Evolutionary conservation across 2,888 invertebrate species (phyloP).

Genomic region (Priocnemis perturbator): DNA sequence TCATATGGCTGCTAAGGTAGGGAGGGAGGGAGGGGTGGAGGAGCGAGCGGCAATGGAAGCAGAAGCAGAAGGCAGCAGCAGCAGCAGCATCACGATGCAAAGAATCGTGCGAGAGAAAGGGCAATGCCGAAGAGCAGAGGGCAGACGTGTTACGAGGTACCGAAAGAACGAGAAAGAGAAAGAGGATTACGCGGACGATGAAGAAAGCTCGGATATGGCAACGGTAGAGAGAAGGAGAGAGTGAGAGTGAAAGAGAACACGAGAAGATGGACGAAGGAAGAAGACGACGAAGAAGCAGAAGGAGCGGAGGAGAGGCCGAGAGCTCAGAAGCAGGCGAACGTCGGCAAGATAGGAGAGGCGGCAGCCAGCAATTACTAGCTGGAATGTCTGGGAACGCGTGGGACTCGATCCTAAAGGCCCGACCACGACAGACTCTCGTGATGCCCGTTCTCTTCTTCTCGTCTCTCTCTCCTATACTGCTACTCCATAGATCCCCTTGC

Average conservation of each 20-base stretch:
- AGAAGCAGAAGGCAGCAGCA: constrained; percentile 4
- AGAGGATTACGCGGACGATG: constrained; percentile 6
- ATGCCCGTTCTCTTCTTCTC: constrained; percentile 22
- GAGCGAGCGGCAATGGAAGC: constrained; percentile 2
- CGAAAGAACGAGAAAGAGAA: constrained; percentile 4
- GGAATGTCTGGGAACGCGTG: constrained; percentile 73
- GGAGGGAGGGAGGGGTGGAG: constrained; percentile 6
- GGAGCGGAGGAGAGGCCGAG: constrained; percentile 36
- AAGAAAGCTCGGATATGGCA: background rate
- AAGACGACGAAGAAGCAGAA: constrained; percentile 28
- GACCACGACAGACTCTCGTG: constrained; percentile 54
- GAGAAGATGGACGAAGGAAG: constrained; percentile 10
- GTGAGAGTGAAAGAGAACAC: background rate
- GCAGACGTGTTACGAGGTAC: constrained; percentile 51
- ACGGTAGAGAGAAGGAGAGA: background rate
- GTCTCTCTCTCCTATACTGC: background rate
- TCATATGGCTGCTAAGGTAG: constrained; percentile 9
- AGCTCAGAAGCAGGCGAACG: constrained; percentile 56
- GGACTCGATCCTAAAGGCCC: constrained; percentile 68
- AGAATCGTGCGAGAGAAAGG: constrained; percentile 55
- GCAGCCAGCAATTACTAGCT: constrained; percentile 72
- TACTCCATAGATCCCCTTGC: background rate
- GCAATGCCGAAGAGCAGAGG: constrained; percentile 56
- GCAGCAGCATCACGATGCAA: constrained; percentile 56
- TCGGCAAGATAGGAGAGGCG: constrained; percentile 66